Percentiles rank a stretch among this genome's conserved stretches.
These are phyloP conservation scores for Muraenolepis orangiensis DNA, from an alignment of 2,797 vertebrate genomes.

Conservation along the genomic window DNA sequence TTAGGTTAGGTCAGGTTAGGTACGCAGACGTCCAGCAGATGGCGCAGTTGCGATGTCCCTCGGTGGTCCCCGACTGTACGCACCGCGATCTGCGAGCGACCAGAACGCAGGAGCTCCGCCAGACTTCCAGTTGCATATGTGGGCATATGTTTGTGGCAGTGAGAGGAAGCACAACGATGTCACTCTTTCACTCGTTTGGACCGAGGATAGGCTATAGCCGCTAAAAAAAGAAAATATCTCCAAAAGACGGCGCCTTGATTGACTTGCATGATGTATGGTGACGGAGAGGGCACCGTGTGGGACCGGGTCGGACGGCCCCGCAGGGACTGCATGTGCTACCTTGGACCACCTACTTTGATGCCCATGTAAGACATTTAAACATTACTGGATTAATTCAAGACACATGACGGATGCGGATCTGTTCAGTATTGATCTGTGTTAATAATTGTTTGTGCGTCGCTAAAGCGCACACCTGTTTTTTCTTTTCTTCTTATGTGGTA, in stretches of 20 bases:
- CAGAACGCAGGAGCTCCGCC: not conserved
- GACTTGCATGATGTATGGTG: conserved; percentile 70
- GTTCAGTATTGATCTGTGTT: not conserved
- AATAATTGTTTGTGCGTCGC: not conserved
- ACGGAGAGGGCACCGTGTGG: conserved; percentile 71
- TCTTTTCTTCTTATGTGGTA: no score
- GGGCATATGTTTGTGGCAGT: conserved; percentile 49
- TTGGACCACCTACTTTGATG: conserved; percentile 76
- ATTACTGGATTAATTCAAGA: conserved; percentile 24
- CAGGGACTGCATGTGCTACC: conserved; percentile 77
- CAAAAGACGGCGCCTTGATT: conserved; percentile 25
- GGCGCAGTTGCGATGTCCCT: conserved; percentile 49
- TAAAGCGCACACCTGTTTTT: not conserved
- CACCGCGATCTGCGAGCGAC: not conserved
- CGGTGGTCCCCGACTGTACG: not conserved
- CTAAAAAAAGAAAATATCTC: not conserved
- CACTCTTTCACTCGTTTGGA: conserved; percentile 25
- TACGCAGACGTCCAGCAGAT: conserved; percentile 48
- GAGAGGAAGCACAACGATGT: conserved; percentile 49
- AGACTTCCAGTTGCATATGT: conserved; percentile 33
- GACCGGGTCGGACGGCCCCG: conserved; percentile 73
- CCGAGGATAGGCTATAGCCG: not conserved
- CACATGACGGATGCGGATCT: not conserved
- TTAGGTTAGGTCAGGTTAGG: not conserved
- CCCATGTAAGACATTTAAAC: conserved; percentile 72